A percentile compares a stretch with the other conserved stretches of the same genome.
Conservation (phyloP, 2,113 vertebrate genomes). For the Cettia cetti region DNA sequence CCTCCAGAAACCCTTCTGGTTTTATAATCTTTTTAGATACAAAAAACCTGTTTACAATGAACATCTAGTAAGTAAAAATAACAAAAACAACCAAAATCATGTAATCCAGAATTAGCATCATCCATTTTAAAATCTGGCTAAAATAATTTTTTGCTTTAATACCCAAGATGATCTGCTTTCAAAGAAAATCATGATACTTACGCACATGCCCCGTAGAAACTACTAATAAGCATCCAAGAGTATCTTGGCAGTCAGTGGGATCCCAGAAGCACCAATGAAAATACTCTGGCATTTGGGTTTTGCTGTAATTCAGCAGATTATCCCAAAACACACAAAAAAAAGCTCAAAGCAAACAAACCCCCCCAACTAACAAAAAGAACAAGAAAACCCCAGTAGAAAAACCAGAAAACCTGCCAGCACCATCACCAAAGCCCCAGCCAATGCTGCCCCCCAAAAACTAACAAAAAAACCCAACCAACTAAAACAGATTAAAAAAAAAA, state of each 20-base stretch:
- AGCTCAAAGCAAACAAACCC: not conserved
- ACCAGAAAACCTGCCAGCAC: accelerated
- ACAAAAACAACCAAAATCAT: too few species aligned
- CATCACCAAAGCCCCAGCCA: too few species aligned
- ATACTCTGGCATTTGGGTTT: not conserved
- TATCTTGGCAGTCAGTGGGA: not conserved
- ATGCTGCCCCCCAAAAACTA: accelerated
- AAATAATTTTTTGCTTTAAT: not conserved
- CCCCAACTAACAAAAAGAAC: not conserved
- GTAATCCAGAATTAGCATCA: not conserved
- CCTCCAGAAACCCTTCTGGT: not conserved
- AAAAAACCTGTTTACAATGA: not conserved
- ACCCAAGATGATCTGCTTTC: not conserved
- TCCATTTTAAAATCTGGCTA: not conserved
- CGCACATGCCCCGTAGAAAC: not conserved
- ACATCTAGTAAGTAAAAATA: not conserved
- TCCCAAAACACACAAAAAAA: not conserved
- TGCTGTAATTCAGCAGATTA: not conserved
- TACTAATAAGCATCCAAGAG: not conserved
- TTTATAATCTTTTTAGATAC: not conserved
- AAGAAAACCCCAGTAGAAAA: not conserved
- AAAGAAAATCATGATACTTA: not conserved
- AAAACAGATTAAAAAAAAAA: not conserved
- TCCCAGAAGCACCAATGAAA: not conserved
- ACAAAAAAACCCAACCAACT: not conserved